Conservation (phyloP, 2,888 invertebrate genomes). For the Rhagium mordax region DNA sequence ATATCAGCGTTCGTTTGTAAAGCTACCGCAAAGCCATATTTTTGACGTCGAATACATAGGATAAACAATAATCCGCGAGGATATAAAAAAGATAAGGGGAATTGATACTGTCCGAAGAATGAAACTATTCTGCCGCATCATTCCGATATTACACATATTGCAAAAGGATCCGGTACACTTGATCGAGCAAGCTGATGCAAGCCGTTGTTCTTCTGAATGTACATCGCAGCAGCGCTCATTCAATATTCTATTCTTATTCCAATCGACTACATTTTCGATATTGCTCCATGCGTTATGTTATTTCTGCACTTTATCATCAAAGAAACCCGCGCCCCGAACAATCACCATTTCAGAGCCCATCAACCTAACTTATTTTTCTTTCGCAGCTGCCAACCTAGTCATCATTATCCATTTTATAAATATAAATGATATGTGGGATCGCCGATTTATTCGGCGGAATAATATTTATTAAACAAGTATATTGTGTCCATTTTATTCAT, state of each 20-base stretch:
- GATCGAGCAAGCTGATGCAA: conserved; percentile 33
- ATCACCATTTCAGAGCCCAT: conserved; percentile 62
- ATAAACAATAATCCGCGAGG: conserved; percentile 27
- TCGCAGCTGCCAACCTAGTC: conserved; percentile 28
- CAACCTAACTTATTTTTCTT: conserved; percentile 43
- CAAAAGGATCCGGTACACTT: conserved; percentile 34
- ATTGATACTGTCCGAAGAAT: conserved; percentile 29
- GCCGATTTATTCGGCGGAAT: conserved; percentile 35
- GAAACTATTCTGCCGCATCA: conserved; percentile 29
- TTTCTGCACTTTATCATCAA: conserved; percentile 63
- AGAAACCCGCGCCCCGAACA: conserved; percentile 56
- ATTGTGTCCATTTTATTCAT: neutral
- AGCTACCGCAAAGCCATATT: conserved; percentile 21
- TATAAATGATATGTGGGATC: conserved; percentile 43
- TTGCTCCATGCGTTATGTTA: conserved; percentile 63
- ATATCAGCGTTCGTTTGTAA: conserved; percentile 9
- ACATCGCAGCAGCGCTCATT: conserved; percentile 52
- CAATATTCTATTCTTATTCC: conserved; percentile 63
- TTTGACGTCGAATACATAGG: conserved; percentile 4
- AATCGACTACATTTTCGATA: conserved; percentile 63
- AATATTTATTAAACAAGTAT: conserved; percentile 23
- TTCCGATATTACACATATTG: conserved; percentile 45
- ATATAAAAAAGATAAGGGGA: conserved; percentile 30
- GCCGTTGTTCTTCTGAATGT: conserved; percentile 26
- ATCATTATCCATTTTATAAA: conserved; percentile 47